Evolutionary conservation across 2,888 invertebrate genomes (phyloP).

Genomic region (Acronicta leporina): DNA sequence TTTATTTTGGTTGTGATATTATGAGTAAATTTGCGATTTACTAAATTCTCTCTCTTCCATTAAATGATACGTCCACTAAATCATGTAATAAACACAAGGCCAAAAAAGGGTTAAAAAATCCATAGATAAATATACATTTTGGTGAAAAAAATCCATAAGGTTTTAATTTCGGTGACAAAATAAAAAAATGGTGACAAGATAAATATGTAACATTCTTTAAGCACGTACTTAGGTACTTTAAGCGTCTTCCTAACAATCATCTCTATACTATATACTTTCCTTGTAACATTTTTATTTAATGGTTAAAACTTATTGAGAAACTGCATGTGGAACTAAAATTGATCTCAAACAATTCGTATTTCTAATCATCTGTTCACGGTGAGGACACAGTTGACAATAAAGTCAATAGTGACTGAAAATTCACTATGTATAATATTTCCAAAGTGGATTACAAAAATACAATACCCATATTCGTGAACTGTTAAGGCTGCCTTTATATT

Average conservation of each 20-base stretch:
- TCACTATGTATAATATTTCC: no score
- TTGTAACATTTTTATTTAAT: not conserved
- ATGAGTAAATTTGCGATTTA: constrained; percentile 43
- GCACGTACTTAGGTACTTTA: not conserved
- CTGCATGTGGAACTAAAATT: not conserved
- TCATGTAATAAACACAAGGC: not conserved
- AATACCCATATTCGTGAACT: not conserved
- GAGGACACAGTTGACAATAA: no score
- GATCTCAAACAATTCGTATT: not conserved
- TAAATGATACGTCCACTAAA: constrained; percentile 18
- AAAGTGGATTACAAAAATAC: no score
- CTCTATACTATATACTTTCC: no score
- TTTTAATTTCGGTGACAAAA: no score
- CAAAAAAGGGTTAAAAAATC: no score
- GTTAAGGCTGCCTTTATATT: not conserved
- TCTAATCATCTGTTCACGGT: no score
- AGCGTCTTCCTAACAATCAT: not conserved
- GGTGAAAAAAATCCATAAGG: no score
- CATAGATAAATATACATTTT: no score
- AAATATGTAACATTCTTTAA: not conserved
- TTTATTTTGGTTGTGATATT: constrained; percentile 61
- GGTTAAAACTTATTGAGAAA: not conserved
- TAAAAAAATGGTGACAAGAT: no score
- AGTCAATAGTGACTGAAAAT: no score
- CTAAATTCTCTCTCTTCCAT: constrained; percentile 44